Evolutionary conservation across 2,797 vertebrate species (phyloP).

Genomic region (Picus viridis): DNA sequence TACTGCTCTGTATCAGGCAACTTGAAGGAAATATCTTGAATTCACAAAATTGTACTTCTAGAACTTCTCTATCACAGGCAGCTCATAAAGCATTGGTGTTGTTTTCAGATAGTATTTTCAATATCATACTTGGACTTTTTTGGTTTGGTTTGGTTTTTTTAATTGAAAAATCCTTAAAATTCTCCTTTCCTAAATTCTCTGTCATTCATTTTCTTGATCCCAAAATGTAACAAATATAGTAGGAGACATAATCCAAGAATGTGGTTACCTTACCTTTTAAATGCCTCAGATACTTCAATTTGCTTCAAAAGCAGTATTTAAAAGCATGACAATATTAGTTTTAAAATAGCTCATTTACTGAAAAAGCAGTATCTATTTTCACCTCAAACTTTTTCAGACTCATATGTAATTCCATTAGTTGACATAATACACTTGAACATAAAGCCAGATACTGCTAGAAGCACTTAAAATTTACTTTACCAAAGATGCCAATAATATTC

Average conservation of each 20-base stretch:
- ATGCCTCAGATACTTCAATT: neutral
- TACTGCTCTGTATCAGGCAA: neutral
- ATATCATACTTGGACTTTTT: accelerated
- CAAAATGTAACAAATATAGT: neutral
- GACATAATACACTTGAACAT: neutral
- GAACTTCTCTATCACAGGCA: neutral
- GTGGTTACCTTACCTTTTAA: neutral
- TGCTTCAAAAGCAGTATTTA: neutral
- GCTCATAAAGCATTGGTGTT: neutral
- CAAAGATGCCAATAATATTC: neutral
- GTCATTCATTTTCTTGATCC: neutral
- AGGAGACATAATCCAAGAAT: neutral
- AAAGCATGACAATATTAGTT: neutral
- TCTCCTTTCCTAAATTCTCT: neutral
- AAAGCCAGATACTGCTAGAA: neutral
- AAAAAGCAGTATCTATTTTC: neutral
- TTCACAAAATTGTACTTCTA: neutral
- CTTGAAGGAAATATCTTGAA: neutral
- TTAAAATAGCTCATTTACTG: neutral
- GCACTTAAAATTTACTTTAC: neutral
- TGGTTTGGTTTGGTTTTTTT: neutral
- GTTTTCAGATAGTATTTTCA: neutral
- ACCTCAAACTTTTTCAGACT: neutral
- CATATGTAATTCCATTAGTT: neutral
- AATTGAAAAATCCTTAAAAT: neutral